These are phyloP conservation scores for Hypsibius dujardini DNA, from an alignment of 1,140 invertebrate species.

Conservation along the genomic window DNA sequence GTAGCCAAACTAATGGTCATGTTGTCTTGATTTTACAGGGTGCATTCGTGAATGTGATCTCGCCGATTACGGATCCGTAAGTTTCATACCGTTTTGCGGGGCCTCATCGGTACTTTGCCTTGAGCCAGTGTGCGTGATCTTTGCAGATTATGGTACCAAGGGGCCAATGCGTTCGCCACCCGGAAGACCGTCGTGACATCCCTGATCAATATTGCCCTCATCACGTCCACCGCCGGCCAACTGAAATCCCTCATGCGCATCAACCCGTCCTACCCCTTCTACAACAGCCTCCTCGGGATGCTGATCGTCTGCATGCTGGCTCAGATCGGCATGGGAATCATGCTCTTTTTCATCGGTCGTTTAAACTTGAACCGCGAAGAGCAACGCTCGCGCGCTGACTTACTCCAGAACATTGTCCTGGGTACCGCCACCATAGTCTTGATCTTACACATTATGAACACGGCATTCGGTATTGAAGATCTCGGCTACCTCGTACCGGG, in stretches of 20 bases:
- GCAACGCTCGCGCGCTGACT: background rate
- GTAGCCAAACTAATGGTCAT: no score
- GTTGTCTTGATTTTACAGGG: conserved; percentile 3
- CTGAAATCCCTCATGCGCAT: background rate
- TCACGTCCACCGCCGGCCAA: background rate
- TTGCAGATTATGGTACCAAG: conserved; percentile 1
- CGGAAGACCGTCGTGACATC: background rate
- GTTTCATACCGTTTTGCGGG: background rate
- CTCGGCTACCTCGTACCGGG: background rate
- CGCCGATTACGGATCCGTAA: background rate
- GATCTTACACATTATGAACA: conserved; percentile 1
- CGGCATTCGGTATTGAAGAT: background rate
- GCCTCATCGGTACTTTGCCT: background rate
- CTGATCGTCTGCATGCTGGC: conserved; percentile 5
- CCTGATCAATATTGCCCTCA: background rate
- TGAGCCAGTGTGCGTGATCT: background rate
- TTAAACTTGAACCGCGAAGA: background rate
- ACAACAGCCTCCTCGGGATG: background rate
- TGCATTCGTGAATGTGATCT: background rate
- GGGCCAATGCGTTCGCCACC: background rate
- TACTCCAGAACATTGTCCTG: background rate
- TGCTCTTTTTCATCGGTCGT: background rate
- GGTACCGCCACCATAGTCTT: background rate
- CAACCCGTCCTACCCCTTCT: background rate
- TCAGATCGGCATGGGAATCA: background rate